Conservation (phyloP, 2,888 invertebrate genomes). For the Euzophera pinguis region DNA sequence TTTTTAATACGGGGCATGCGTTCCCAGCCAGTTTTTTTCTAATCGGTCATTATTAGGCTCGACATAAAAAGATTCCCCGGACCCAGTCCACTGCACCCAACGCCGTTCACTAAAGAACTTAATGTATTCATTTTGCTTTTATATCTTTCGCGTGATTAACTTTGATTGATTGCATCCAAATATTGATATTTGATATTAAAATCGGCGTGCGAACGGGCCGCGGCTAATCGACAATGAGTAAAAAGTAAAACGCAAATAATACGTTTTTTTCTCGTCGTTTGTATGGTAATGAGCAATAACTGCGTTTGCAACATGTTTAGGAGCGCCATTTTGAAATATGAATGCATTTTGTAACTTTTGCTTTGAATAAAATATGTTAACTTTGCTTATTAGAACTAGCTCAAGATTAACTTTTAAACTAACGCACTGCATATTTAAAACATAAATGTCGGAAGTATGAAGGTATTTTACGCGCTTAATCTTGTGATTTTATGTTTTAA, state of each 20-base stretch:
- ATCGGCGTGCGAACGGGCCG: conserved; percentile 38
- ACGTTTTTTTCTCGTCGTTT: conserved; percentile 34
- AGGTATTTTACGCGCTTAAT: too few species aligned
- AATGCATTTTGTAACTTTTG: conserved; percentile 14
- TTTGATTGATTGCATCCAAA: conserved; percentile 78
- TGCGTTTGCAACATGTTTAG: conserved; percentile 41
- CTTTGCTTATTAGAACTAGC: conserved; percentile 2
- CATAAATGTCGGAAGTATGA: too few species aligned
- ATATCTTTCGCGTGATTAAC: conserved; percentile 78
- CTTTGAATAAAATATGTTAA: conserved; percentile 4
- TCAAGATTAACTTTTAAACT: too few species aligned
- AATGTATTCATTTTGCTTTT: conserved; percentile 76
- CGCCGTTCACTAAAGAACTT: conserved; percentile 59
- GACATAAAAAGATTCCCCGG: conserved; percentile 53
- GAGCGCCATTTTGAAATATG: conserved; percentile 30
- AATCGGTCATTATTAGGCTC: conserved; percentile 67
- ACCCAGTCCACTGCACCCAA: conserved; percentile 55
- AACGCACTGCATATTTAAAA: too few species aligned
- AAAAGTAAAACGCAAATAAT: conserved; percentile 25
- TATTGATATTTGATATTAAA: conserved; percentile 73
- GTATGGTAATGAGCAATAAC: conserved; percentile 48
- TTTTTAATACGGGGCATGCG: conserved; percentile 47
- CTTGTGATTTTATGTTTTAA: too few species aligned
- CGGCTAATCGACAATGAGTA: conserved; percentile 24
- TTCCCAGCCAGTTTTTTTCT: conserved; percentile 59